Evolutionary conservation across 2,113 vertebrate genomes (phyloP), one percentile per base, ranked within the genome.

Genomic region (Plectropomus leopardus): DNA sequence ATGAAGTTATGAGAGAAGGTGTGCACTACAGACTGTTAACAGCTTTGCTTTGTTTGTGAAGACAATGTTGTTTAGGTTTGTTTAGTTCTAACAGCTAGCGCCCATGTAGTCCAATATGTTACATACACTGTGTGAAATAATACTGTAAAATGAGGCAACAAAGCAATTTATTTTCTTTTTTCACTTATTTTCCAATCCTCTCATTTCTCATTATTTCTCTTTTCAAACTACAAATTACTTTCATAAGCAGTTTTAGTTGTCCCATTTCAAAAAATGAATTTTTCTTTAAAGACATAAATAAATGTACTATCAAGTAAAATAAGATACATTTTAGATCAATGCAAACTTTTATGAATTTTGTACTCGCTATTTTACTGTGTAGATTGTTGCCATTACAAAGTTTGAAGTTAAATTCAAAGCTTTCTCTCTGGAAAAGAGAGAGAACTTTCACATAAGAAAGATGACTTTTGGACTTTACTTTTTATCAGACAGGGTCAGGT

Each of bases 341-440:
- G 40, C 14, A 44, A 30, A 17, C 9, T 24, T 34, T 15, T 42
- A 11, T 44, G 42, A 0, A 32, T 47, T 59, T 59, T 28, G 2
- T 2, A 2, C 0, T 4, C 1, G 10, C 1, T 15, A 28, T 28
- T 14, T 26, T 48, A 1, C 28, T 48, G 13, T 1, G 16, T 32
- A 16, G 0, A 26, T 11, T 54, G 19, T n/a, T 44, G 48, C 8
- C 50, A 11, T 65, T 14, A 40, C 17, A 8, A 7, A 36, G 26
- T 26, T 48, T 13, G 24, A 30, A 28, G 44, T 24, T 42, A 9
- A 42, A 58, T 66, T 30, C 4, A 15, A 51, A 8, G 16, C 54
- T 47, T 42, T n/a, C 30, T 45, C 11, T 26, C 34, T 21, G 50
- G 4, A 42, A 51, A 42, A 34, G 16, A 45, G 16, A 64, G 13